phyloP scores from a whole-genome alignment of 2,888 invertebrate genomes.

The Acrobasis suavella region DNA sequence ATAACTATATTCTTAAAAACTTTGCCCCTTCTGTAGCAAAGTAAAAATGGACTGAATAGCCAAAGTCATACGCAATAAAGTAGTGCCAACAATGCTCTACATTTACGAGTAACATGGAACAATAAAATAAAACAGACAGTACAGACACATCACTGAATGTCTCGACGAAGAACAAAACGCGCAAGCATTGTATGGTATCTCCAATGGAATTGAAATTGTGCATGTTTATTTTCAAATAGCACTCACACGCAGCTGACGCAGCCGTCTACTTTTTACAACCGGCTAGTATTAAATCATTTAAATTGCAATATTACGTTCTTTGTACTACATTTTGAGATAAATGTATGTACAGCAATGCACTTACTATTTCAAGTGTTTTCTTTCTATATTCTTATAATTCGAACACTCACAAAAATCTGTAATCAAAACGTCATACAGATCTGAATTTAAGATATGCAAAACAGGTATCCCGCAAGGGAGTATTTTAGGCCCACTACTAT shows the following conservation, averaged over 20 bases:
- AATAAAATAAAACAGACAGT: conserved; percentile 21
- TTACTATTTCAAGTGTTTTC: too few relatives aligned
- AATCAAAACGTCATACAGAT: too few relatives aligned
- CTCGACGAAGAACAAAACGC: conserved; percentile 20
- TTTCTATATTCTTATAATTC: too few relatives aligned
- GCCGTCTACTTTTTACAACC: conserved; percentile 4
- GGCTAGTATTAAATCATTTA: conserved; percentile 14
- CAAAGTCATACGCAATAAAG: conserved; percentile 1
- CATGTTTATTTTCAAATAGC: conserved; percentile 20
- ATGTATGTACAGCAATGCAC: too few relatives aligned
- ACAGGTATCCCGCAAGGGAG: too few relatives aligned
- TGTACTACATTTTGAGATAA: background rate
- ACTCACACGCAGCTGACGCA: conserved; percentile 3
- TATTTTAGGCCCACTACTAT: too few relatives aligned
- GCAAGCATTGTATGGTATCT: conserved; percentile 20
- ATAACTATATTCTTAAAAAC: conserved; percentile 1
- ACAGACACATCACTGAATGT: conserved; percentile 12
- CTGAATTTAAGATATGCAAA: too few relatives aligned
- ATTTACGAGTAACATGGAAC: conserved; percentile 17
- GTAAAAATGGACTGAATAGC: background rate
- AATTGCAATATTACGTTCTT: conserved; percentile 8
- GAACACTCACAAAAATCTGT: too few relatives aligned
- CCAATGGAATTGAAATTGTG: conserved; percentile 19
- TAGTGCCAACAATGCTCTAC: conserved; percentile 7
- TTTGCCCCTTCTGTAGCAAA: background rate